Evolutionary conservation across 2,797 vertebrate genomes (phyloP).

Genomic region (Picus viridis): DNA sequence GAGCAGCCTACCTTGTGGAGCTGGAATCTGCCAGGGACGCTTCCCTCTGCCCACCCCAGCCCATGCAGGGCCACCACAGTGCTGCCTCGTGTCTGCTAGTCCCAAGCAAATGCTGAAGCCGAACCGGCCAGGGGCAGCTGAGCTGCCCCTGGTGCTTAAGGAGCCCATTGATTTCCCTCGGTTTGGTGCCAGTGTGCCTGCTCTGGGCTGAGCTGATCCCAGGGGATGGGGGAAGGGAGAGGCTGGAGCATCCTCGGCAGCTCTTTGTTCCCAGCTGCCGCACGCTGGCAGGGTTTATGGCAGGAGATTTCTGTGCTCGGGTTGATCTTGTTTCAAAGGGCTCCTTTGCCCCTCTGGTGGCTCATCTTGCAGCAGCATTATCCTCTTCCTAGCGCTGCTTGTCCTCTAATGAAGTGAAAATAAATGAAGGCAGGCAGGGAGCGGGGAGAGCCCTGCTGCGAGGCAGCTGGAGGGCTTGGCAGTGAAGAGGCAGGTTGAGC

Average conservation of each 20-base stretch:
- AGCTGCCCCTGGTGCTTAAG: constrained; percentile 16
- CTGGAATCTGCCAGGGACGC: neutral
- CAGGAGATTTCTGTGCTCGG: constrained; percentile 50
- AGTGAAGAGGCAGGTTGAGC: constrained; percentile 59
- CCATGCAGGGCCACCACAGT: fast-evolving
- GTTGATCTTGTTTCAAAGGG: constrained; percentile 36
- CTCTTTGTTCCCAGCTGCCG: constrained; percentile 75
- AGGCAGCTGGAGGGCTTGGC: constrained; percentile 59
- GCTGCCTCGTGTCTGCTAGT: neutral
- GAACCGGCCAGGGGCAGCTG: neutral
- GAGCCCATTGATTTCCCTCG: constrained; percentile 50
- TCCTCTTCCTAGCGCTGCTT: constrained; percentile 38
- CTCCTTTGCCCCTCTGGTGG: constrained; percentile 42
- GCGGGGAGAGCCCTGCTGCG: constrained; percentile 47
- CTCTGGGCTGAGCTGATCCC: constrained; percentile 20
- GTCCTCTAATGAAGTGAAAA: constrained; percentile 71
- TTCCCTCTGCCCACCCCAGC: neutral
- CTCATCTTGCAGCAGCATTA: constrained; percentile 61
- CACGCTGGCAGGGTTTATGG: constrained; percentile 41
- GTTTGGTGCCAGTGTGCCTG: neutral
- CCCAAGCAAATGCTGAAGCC: neutral
- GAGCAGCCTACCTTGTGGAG: constrained; percentile 31
- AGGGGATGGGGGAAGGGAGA: constrained; percentile 44
- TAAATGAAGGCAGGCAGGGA: constrained; percentile 64
- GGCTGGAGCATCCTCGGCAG: constrained; percentile 39